Base-by-base conservation (phyloP, 2,113 vertebrate genomes). In the Mustela lutreola region DNA sequence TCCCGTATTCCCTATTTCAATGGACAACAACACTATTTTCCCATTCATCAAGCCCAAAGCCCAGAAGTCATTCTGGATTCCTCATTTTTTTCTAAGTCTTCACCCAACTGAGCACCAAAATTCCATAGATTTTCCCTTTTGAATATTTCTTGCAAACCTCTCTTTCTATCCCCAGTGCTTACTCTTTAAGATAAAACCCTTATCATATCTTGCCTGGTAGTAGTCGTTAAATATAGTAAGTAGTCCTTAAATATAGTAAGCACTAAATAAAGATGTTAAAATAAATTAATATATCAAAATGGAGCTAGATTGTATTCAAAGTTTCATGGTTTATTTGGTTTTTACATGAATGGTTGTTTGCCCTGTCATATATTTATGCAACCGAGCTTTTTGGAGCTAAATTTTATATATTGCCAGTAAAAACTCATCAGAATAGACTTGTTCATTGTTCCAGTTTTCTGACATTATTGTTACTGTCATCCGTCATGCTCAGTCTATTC, bases 381-480 rank as follows among this genome's bases (percentile, higher is more conserved):
- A 39, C 14, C 42, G 48, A 82, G n/a, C 22, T 50, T 87, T 94
- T 71, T n/a, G 56, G 33, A 90, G 48, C 39, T 75, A 91, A 88
- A 53, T 80, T 71, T 81, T 45, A 58, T 22, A 31, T 85, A 85
- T 90, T n/a, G 36, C 48, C 12, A 58, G 12, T 31, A 70, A 33
- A 75, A 87, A 42, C 67, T 89, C 65, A 56, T 70, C 33, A 45
- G 28, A 73, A 60, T 45, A 82, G 58, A 53, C 89, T 73, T 81
- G 65, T 10, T 95, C 60, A 67, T 22, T 22, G 65, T 62, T 58
- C 42, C 60, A 42, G 48, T 70, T 94, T 93, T 93, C 73, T 87
- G 60, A 89, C n/a, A 28, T 42, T 58, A 84, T 39, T 24, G 53
- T 83, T 96, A 60, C 24, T 67, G 73, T 96, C 67, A 78, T 83